A percentile compares a stretch with the other conserved stretches of the same genome.
These are phyloP conservation scores for Pogonus chalceus DNA, from an alignment of 1,140 invertebrate species.

Conservation along the genomic window DNA sequence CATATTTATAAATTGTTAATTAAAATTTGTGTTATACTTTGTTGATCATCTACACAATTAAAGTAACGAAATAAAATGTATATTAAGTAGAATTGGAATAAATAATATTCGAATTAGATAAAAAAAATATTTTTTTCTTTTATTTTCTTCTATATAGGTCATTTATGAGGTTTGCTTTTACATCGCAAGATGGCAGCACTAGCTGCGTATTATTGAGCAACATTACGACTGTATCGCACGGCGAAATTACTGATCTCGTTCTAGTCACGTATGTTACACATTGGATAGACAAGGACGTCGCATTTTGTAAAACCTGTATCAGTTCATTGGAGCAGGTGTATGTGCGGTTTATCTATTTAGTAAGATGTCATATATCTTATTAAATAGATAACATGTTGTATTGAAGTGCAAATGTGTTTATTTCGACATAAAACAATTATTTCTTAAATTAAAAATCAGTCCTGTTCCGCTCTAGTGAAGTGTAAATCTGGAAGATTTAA, in stretches of 20 bases:
- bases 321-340: neutral
- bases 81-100: neutral
- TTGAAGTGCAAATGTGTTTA: neutral
- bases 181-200: neutral
- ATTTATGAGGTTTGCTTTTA: neutral
- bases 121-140: too few species aligned
- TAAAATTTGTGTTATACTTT: neutral
- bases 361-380: neutral
- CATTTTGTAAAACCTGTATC: neutral
- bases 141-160: neutral
- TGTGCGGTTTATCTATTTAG: neutral
- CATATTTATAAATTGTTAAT: neutral
- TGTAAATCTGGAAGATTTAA: neutral
- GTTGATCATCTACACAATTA: neutral
- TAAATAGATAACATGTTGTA: neutral
- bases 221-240: neutral
- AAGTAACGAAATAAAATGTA: neutral
- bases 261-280: neutral
- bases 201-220: neutral
- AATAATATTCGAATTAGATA: too few species aligned
- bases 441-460: neutral
- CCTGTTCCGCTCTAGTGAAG: neutral
- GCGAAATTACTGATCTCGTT: neutral
- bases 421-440: neutral
- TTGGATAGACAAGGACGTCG: neutral